phyloP scores from a whole-genome alignment of 2,113 vertebrate genomes.

The Tylochromis polylepis region DNA sequence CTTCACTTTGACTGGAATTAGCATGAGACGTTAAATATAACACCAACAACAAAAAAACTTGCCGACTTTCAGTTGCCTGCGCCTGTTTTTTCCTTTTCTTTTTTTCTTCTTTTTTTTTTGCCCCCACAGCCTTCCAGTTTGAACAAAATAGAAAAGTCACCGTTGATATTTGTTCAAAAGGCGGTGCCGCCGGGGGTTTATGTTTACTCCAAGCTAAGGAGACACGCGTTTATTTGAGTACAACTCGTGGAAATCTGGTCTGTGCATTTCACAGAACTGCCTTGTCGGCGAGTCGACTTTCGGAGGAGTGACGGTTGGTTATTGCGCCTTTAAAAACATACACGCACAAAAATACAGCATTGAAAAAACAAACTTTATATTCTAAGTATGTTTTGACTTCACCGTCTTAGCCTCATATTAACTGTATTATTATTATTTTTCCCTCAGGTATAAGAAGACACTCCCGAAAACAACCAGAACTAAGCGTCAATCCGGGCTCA shows the following conservation, averaged over 20 bases:
- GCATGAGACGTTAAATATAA: constrained; percentile 52
- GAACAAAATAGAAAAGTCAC: constrained; percentile 34
- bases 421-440: accelerated
- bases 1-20: constrained; percentile 57
- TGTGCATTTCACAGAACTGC: constrained; percentile 43
- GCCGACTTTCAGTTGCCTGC: constrained; percentile 44
- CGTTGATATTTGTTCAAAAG: constrained; percentile 36
- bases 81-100: constrained; percentile 17
- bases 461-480: constrained; percentile 39
- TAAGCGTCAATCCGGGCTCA: background rate
- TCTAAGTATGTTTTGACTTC: background rate
- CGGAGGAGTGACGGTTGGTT: constrained; percentile 51
- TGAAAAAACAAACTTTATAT: background rate
- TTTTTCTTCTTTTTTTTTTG: background rate
- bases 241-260: constrained; percentile 48
- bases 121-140: background rate
- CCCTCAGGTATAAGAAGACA: constrained; percentile 47
- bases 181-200: constrained; percentile 33
- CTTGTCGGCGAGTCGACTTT: constrained; percentile 49
- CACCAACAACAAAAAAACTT: constrained; percentile 59
- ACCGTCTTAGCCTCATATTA: background rate
- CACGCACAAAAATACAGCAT: background rate
- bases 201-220: constrained; percentile 12
- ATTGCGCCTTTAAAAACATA: background rate
- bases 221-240: constrained; percentile 22